Base-by-base conservation (phyloP, 2,888 invertebrate genomes). In the Amblyjoppa proteus region DNA sequence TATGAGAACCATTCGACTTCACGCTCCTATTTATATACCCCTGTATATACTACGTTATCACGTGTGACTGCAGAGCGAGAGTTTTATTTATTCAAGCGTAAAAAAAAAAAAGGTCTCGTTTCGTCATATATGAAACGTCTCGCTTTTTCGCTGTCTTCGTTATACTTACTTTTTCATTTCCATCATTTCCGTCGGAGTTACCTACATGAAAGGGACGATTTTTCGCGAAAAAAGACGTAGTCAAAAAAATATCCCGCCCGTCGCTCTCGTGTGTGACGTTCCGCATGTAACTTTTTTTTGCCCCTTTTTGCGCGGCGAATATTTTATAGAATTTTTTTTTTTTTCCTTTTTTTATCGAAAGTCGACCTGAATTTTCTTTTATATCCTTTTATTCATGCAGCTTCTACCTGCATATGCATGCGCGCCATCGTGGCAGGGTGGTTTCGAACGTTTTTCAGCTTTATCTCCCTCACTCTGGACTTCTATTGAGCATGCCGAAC, bases 341-440 rank as follows among this genome's bases (percentile, higher is more conserved):
- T 11, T 0, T 45, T 13, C 0, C 3, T 45, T 45, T 45, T 58
- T 58, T 56, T 56, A 49, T 71, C 71, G 56, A 25, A 34, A 20
- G 16, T 31, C 28, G 74, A 61, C 61, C 31, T 49, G 41, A 74
- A 74, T 64, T 61, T 31, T 58, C 61, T 45, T 74, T 74, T 75
- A 75, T 75, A 61, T 34, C 25, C 49, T 64, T 75, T 75, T 75
- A 75, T 75, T 61, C 74, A 61, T 75, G 45, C 74, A 75, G 31
- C 31, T 45, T 75, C 20, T 28, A 25, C 58, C 41, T 75, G 61
- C 74, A 75, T 75, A 75, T 75, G 74, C 61, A 75, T 75, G 61
- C 49, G 28, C 25, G 11, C 58, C 58, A 31, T 41, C 11, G 16
- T 13, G 13, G 58, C 64, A 2, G 31, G 49, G 28, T 58, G 58